Percentiles rank a stretch among this genome's conserved stretches.
Conservation (phyloP, 1,140 invertebrate genomes). For the Mizuhopecten yessoensis region DNA sequence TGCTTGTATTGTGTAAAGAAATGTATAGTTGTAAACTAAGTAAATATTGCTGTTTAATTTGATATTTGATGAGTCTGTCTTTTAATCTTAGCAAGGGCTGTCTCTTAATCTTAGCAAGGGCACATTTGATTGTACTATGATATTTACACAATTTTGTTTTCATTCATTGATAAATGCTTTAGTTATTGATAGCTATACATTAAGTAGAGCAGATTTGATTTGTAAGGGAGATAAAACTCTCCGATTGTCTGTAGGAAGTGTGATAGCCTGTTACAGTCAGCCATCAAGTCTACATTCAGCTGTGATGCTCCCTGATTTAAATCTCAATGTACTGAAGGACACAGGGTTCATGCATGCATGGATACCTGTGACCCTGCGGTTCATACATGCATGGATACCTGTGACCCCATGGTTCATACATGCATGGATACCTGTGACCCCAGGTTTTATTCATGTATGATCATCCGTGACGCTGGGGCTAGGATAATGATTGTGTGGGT, state of each 20-base stretch:
- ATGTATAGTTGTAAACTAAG: no score
- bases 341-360: not conserved
- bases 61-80: no score
- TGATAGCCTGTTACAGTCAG: not conserved
- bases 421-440: not conserved
- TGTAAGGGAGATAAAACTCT: not conserved
- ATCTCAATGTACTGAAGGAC: constrained; percentile 4
- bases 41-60: no score
- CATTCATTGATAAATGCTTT: no score
- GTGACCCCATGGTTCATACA: not conserved
- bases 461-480: not conserved
- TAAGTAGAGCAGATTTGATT: not conserved
- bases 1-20: no score
- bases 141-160: no score
- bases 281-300: not conserved
- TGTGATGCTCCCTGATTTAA: not conserved
- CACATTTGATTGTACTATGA: no score
- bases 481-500: not conserved
- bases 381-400: not conserved
- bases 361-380: not conserved
- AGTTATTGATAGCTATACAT: not conserved
- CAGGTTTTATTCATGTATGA: not conserved
- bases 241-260: not conserved
- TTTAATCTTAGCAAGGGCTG: no score
- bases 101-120: no score